Percentiles rank a stretch among this genome's conserved stretches.
Conservation (phyloP, 2,888 invertebrate genomes). For the Schizaphis graminum region DNA sequence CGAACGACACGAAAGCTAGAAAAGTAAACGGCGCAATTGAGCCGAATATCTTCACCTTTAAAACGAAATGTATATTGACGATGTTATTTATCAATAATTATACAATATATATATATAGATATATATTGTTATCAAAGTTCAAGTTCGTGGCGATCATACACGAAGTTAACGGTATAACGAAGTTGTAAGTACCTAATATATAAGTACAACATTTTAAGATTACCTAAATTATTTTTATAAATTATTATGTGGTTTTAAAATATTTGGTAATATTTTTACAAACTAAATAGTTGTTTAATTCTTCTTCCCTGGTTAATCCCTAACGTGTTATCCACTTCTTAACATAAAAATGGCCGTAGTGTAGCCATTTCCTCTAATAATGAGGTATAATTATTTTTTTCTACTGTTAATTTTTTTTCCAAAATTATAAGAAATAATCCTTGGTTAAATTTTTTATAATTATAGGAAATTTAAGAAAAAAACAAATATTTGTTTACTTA, state of each 20-base stretch:
- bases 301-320: too few relatives aligned
- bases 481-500: too few relatives aligned
- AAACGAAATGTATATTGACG: neutral
- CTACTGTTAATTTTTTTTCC: too few relatives aligned
- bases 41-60: slow-evolving; percentile 46
- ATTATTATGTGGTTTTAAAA: neutral
- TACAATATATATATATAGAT: neutral
- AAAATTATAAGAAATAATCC: too few relatives aligned
- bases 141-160: neutral
- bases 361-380: too few relatives aligned
- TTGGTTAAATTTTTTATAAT: too few relatives aligned
- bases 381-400: too few relatives aligned
- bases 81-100: neutral
- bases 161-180: neutral
- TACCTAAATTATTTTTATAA: neutral
- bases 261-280: neutral
- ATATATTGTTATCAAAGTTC: neutral
- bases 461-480: too few relatives aligned
- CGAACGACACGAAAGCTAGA: neutral
- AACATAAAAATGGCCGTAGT: too few relatives aligned
- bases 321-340: too few relatives aligned
- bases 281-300: neutral
- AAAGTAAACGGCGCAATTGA: slow-evolving; percentile 26
- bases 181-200: neutral
- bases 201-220: neutral